phyloP scores from a whole-genome alignment of 2,888 invertebrate genomes.

The Drosophila greeni region DNA sequence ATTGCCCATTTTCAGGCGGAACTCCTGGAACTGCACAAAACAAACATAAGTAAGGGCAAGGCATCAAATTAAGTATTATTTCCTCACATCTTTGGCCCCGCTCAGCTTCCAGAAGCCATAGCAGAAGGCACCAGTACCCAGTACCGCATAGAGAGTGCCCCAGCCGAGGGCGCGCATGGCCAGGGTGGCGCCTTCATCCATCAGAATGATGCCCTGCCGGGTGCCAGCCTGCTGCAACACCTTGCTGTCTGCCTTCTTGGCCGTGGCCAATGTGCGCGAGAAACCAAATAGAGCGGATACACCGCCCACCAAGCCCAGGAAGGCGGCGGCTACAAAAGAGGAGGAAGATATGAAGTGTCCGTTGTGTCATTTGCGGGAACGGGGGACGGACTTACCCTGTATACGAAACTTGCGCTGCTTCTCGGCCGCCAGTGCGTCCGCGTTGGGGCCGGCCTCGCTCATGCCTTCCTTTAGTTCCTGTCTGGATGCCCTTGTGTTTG shows the following conservation, averaged over 20 bases:
- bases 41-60: no score
- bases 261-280: constrained; percentile 86
- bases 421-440: constrained; percentile 57
- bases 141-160: constrained; percentile 92
- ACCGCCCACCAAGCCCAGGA: constrained; percentile 80
- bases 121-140: constrained; percentile 89
- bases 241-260: constrained; percentile 88
- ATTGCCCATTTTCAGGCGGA: constrained; percentile 88
- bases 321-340: constrained; percentile 72
- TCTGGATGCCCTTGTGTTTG: not conserved
- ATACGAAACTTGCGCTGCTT: constrained; percentile 64
- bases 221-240: constrained; percentile 86
- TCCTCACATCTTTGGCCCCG: constrained; percentile 90
- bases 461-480: constrained; percentile 17
- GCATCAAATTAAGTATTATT: no score
- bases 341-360: not conserved
- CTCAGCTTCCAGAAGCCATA: constrained; percentile 93
- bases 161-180: constrained; percentile 91
- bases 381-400: constrained; percentile 46
- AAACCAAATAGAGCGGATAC: constrained; percentile 90
- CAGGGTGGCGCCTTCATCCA: constrained; percentile 88
- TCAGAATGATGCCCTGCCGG: constrained; percentile 81
- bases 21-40: constrained; percentile 85
- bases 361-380: not conserved
- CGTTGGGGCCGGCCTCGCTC: constrained; percentile 45